Evolutionary conservation across 2,888 invertebrate genomes (phyloP).

Genomic region (Drosophila glabriapex): DNA sequence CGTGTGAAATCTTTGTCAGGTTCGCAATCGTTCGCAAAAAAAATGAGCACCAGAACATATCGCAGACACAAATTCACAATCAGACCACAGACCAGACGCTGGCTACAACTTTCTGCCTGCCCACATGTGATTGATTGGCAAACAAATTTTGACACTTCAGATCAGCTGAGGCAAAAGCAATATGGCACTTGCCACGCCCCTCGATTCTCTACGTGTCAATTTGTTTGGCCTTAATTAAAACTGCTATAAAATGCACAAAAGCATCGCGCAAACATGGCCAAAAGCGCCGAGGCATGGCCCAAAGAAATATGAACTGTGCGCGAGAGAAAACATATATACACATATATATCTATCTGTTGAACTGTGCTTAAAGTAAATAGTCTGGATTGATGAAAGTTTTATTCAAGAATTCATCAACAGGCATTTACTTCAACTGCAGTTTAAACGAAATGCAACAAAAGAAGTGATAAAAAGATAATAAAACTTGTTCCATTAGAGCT

Average conservation of each 20-base stretch:
- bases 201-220: conserved; percentile 50
- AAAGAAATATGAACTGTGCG: conserved; percentile 4
- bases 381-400: conserved; percentile 84
- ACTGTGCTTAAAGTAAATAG: conserved; percentile 85
- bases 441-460: conserved; percentile 79
- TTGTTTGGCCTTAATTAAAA: conserved; percentile 78
- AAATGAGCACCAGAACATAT: background rate
- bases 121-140: conserved; percentile 75
- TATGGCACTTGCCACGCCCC: conserved; percentile 30
- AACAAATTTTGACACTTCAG: conserved; percentile 79
- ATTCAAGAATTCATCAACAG: conserved; percentile 84
- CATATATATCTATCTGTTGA: conserved; percentile 63
- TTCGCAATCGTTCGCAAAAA: conserved; percentile 7
- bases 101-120: conserved; percentile 17
- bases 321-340: background rate
- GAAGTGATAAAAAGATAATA: conserved; percentile 26
- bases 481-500: conserved; percentile 73
- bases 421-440: conserved; percentile 85
- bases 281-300: background rate
- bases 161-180: conserved; percentile 42
- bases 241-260: conserved; percentile 82
- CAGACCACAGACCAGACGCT: conserved; percentile 43
- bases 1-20: conserved; percentile 41
- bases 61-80: conserved; percentile 27
- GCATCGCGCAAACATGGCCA: conserved; percentile 63